These are phyloP conservation scores for Megalonaias nervosa DNA, from an alignment of 1,140 invertebrate species.

Conservation along the genomic window DNA sequence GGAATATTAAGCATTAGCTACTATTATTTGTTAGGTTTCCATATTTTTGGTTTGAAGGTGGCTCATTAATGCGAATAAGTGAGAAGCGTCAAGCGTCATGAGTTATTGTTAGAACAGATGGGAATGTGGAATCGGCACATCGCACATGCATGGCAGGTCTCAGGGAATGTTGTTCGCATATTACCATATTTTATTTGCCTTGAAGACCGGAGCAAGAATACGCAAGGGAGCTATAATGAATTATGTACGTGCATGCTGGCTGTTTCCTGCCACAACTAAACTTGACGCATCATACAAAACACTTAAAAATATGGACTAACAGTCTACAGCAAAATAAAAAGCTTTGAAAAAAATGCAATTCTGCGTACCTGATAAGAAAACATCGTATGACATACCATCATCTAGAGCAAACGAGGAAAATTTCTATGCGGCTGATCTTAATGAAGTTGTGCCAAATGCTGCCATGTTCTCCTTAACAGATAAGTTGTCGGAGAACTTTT, in stretches of 20 bases:
- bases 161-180: conserved; percentile 35
- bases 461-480: no score
- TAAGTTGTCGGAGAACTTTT: no score
- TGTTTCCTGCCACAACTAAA: conserved; percentile 11
- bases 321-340: conserved; percentile 14
- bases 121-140: conserved; percentile 22
- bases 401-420: no score
- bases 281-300: neutral
- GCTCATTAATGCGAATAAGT: conserved; percentile 23
- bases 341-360: neutral
- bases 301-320: conserved; percentile 20
- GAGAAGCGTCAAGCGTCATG: conserved; percentile 28
- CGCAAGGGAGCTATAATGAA: conserved; percentile 18
- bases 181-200: conserved; percentile 29
- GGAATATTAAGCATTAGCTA: no score
- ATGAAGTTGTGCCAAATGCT: no score
- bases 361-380: no score
- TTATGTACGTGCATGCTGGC: conserved; percentile 16
- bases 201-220: conserved; percentile 22
- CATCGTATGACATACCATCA: no score
- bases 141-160: conserved; percentile 43
- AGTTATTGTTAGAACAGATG: conserved; percentile 22
- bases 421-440: no score
- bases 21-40: no score
- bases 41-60: neutral